Conservation (phyloP, 2,113 vertebrate genomes). For the Falco punctatus region DNA sequence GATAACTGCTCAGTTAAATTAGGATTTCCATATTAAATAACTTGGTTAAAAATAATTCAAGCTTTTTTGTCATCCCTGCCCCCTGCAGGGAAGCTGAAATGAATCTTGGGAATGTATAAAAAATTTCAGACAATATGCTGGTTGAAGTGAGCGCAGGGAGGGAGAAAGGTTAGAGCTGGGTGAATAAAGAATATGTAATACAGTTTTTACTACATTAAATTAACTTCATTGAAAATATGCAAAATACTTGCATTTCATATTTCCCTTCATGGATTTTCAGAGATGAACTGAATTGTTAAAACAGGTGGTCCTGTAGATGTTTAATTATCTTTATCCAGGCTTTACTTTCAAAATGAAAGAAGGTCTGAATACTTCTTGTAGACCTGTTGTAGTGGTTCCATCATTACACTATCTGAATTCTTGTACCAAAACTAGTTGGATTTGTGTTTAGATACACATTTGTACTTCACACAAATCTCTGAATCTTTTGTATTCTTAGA, state of each 20-base stretch:
- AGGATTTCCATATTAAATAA: constrained; percentile 24
- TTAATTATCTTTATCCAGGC: constrained; percentile 2
- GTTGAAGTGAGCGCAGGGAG: not conserved
- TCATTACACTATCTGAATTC: not conserved
- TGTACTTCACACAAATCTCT: not conserved
- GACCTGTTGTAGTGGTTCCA: not conserved
- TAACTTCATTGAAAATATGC: not conserved
- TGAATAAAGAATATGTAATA: not conserved
- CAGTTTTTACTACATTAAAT: not conserved
- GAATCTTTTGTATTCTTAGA: not conserved
- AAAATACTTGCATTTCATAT: not conserved
- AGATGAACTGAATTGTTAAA: not conserved
- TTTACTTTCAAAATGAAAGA: constrained; percentile 1
- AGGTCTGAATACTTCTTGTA: not conserved
- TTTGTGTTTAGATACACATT: not conserved
- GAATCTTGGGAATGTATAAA: not conserved
- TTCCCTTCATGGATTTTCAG: not conserved
- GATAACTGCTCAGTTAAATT: not conserved
- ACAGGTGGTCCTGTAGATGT: not conserved
- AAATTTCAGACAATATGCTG: not conserved
- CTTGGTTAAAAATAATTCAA: not conserved
- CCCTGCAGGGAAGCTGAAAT: not conserved
- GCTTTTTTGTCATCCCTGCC: not conserved
- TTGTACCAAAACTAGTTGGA: not conserved
- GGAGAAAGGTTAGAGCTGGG: not conserved